These are phyloP conservation scores for Clarias batrachus DNA, from an alignment of 2,113 vertebrate species.

Conservation along the genomic window DNA sequence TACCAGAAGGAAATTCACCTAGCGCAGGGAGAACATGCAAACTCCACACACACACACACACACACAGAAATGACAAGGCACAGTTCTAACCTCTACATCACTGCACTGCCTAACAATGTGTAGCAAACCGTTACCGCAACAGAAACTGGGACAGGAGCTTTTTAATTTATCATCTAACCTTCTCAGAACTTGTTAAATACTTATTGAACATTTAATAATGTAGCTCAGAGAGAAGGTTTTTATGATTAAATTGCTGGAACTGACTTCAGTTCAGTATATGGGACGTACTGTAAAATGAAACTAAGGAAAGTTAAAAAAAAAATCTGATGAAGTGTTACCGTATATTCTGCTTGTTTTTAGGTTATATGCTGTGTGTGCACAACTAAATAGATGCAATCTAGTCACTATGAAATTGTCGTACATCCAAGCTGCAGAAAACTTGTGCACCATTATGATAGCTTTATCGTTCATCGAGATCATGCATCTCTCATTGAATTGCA, in stretches of 20 bases:
- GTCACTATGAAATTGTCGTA: not conserved
- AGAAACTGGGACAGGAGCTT: not conserved
- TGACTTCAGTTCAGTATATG: not conserved
- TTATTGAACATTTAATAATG: not conserved
- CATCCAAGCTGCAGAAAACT: not conserved
- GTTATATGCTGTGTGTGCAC: not conserved
- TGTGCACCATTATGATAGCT: not conserved
- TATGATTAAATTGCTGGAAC: not conserved
- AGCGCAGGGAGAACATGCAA: no score
- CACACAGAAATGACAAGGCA: no score
- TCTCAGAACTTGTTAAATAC: not conserved
- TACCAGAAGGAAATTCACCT: no score
- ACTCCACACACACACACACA: no score
- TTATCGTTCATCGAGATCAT: not conserved
- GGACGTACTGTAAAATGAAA: not conserved
- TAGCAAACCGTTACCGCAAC: not conserved
- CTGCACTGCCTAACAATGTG: not conserved
- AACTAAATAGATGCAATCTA: constrained; percentile 6
- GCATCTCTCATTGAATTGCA: not conserved
- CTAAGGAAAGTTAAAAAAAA: not conserved
- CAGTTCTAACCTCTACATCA: no score
- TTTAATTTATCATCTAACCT: not conserved
- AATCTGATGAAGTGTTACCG: not conserved
- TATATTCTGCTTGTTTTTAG: not conserved
- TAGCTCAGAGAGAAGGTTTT: not conserved